Evolutionary conservation across 2,797 vertebrate species (phyloP), one percentile per base, ranked within the genome.

Genomic region (Lophius americanus): DNA sequence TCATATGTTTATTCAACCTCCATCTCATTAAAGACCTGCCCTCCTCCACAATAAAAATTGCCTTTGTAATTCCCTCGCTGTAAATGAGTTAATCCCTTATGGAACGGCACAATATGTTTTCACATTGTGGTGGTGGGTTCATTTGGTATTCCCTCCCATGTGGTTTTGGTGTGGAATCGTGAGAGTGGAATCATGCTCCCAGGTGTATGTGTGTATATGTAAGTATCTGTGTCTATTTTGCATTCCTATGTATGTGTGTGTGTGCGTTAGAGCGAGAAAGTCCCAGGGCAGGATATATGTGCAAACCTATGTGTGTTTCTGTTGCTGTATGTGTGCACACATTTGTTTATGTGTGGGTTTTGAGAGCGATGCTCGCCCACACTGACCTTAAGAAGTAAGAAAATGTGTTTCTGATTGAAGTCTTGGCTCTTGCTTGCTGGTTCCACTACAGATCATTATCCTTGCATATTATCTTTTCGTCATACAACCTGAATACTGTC

Each of bases 311-410:
- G 58, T 39, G 64, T 71, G 68, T 54, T 76, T 52, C 67, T 66
- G 55, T 73, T 69, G 59, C 58, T 67, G 62, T 73, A 74, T 71
- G 53, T 72, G 46, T 74, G 80, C 54, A 64, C 78, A 53, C 39
- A 42, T 81, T 88, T 88, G 87, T 86, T 84, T 76, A 77, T 79
- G 84, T 84, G 85, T 89, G 86, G 89, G 90, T 77, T 83, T 84
- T 73, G 56, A 87, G 81, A 47, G 72, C 66, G 65, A 51, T 46
- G 76, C 60, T 82, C 64, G 52, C 79, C 77, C 71, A 76, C 56
- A 63, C 55, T 83, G 85, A 81, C 55, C 70, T 87, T 84, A 82
- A 56, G 33, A 73, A 78, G 78, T 3, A 79, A 44, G 52, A 76
- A 75, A 37, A 51, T 57, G 61, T 65, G 52, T 64, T 82, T 69